Evolutionary conservation across 35 echinoderm and acorn worm genomes (phyloP).

Genomic region (Eucidaris tribuloides): DNA sequence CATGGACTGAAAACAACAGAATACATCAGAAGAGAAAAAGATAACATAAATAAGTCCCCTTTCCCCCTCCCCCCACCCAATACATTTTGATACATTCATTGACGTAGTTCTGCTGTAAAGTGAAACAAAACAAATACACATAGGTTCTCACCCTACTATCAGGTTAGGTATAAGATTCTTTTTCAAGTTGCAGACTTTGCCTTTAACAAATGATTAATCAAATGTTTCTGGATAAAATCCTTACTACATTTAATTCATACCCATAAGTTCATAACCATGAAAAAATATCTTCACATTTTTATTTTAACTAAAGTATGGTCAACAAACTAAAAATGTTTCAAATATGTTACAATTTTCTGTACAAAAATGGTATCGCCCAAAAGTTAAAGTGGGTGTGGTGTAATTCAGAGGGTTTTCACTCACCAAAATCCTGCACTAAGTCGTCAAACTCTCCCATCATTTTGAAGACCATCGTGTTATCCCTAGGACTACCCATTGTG

Average conservation of each 20-base stretch:
- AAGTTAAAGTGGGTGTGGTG: neutral
- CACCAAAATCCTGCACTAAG: constrained; percentile 52
- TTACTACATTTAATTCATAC: neutral
- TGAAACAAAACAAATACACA: too few relatives aligned
- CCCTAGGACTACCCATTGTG: constrained; percentile 41
- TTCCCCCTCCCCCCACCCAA: too few relatives aligned
- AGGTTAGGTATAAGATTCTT: too few relatives aligned
- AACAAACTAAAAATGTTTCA: neutral
- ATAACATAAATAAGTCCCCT: too few relatives aligned
- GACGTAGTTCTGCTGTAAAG: too few relatives aligned
- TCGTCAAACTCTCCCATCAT: constrained; percentile 75
- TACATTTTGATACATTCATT: too few relatives aligned
- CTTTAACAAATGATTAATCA: too few relatives aligned
- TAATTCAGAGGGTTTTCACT: neutral
- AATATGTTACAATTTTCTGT: neutral
- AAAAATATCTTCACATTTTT: neutral
- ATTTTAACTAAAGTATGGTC: neutral
- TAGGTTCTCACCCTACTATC: too few relatives aligned
- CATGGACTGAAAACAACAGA: too few relatives aligned
- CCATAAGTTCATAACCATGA: neutral
- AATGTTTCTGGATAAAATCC: too few relatives aligned
- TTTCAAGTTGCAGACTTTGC: too few relatives aligned
- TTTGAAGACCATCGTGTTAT: constrained; percentile 57
- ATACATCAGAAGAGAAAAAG: too few relatives aligned
- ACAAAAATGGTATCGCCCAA: neutral